Conservation (phyloP, 2,797 vertebrate species). For the Mormyrops boulengeri region DNA sequence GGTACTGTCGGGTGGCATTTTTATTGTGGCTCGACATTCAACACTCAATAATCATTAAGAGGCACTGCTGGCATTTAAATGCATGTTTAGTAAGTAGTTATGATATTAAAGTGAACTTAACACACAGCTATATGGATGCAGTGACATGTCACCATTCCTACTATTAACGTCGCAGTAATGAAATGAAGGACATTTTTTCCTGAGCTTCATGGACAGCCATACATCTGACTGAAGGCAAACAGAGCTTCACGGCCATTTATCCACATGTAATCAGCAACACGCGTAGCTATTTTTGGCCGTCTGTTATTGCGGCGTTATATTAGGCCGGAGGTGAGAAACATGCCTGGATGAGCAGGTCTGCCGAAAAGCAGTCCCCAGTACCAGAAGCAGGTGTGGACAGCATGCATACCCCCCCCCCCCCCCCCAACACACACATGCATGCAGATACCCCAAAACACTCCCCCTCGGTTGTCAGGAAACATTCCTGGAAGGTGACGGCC, state of each 20-base stretch:
- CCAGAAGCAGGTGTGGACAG: constrained; percentile 41
- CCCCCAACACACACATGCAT: constrained; percentile 10
- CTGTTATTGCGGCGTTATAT: constrained; percentile 14
- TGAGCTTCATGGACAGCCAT: background rate
- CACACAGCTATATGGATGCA: background rate
- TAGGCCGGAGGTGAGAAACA: constrained; percentile 32
- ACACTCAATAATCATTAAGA: background rate
- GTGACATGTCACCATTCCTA: background rate
- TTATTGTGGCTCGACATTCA: background rate
- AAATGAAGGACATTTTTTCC: background rate
- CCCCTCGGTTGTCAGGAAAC: background rate
- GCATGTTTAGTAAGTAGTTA: background rate
- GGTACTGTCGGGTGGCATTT: background rate
- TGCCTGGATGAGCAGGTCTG: constrained; percentile 42
- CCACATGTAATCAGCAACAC: background rate
- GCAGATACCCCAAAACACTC: constrained; percentile 26
- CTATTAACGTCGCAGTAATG: background rate
- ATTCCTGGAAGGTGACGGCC: constrained; percentile 25
- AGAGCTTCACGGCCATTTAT: background rate
- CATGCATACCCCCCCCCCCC: constrained; percentile 29
- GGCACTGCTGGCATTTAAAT: background rate
- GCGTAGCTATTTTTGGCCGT: background rate
- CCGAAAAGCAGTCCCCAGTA: constrained; percentile 31
- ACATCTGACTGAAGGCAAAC: background rate
- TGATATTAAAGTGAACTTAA: background rate